Base-by-base conservation (phyloP, 30 jellyfish, hydroid and myxozoan species). In the Haliclystus octoradiatus region DNA sequence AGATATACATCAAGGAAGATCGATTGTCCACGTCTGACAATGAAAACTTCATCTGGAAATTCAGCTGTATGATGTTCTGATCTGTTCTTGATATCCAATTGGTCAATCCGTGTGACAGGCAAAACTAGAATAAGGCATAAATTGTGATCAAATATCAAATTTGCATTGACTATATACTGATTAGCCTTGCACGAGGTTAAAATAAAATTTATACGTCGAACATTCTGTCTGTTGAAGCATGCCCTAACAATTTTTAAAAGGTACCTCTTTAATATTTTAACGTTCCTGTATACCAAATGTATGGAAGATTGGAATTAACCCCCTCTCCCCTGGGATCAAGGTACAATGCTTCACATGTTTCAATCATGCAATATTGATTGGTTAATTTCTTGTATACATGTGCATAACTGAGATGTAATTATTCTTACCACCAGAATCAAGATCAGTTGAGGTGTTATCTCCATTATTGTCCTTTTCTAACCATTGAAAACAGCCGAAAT, bases 11-110 rank as follows among this genome's bases (percentile, higher is more conserved):
- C 70, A 53, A 89, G 19, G 47, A 63, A 64, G 35, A 89, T 52
- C 2, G 92, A 29, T 40, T 79, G 92, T 9, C 98, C 98, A 49
- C 98, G 53, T 53, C 98, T 82, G 28, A 89, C 50, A 4, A 89
- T 53, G 19, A 40, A 40, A 53, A 89, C 32, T 28, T 80, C 83
- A 33, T 49, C 86, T 49, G 85, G 13, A 14, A 81, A 89, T 34
- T 82, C 80, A 29, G 29, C 74, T 12, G 98, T 89, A 57, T 81
- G 95, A 70, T 89, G 95, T 50, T 31, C 73, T 31, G 70, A 77
- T 1, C 80, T 31, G 65, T 62, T 65, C 49, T 70, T 72, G 15
- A 51, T 89, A 28, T 67, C 70, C 2, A 70, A 25, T 63, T 76
- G 80, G 60, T 79, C 94, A 0, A 81, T 40, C 50, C 79, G 76